These are phyloP conservation scores for Perizoma flavofasciatum DNA, from an alignment of 2,888 invertebrate species.

Conservation along the genomic window DNA sequence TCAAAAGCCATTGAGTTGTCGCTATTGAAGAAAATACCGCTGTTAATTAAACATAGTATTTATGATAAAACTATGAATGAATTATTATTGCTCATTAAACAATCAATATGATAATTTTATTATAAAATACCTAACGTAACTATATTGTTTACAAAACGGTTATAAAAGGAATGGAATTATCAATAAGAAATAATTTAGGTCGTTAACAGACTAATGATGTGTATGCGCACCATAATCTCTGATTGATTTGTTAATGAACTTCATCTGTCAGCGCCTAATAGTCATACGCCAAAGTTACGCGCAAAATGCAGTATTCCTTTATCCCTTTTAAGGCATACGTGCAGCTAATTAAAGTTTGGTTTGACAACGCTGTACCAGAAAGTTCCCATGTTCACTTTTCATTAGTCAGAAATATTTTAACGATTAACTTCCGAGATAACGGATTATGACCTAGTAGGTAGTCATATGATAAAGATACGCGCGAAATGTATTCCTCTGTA, in stretches of 20 bases:
- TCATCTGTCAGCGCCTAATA: constrained; percentile 6
- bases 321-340: too few species aligned
- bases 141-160: constrained; percentile 36
- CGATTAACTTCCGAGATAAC: too few species aligned
- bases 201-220: constrained; percentile 31
- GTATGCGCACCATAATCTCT: constrained; percentile 27
- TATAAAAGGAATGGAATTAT: constrained; percentile 34
- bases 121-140: constrained; percentile 22
- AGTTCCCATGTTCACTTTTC: too few species aligned
- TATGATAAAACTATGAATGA: constrained; percentile 16
- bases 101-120: constrained; percentile 26
- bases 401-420: too few species aligned
- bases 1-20: constrained; percentile 9
- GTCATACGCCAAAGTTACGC: background rate
- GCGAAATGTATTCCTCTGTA: too few species aligned
- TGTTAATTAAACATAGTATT: background rate
- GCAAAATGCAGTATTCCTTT: background rate
- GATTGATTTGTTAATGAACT: constrained; percentile 5
- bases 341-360: too few species aligned
- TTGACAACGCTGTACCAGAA: too few species aligned
- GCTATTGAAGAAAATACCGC: background rate
- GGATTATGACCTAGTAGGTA: too few species aligned
- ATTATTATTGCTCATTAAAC: constrained; percentile 21
- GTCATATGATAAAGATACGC: too few species aligned
- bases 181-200: constrained; percentile 46